Conservation (phyloP, 2,888 invertebrate genomes). For the Drymonia ruficornis region DNA sequence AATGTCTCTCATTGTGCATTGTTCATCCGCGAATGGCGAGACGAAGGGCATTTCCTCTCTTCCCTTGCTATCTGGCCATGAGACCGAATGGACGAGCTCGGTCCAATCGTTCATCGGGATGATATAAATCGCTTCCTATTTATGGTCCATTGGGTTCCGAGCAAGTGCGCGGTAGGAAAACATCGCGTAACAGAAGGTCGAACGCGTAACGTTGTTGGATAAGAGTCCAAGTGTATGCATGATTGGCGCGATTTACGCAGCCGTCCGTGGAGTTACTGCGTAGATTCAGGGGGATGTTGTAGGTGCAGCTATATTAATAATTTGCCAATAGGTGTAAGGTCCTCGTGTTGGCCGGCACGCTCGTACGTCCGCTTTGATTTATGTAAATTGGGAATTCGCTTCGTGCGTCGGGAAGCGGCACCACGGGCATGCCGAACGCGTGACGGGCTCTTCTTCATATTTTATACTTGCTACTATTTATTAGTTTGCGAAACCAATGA, state of each 20-base stretch:
- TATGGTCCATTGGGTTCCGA: constrained; percentile 28
- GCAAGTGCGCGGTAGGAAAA: constrained; percentile 28
- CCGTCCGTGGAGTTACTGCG: constrained; percentile 19
- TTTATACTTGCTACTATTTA: constrained; percentile 28
- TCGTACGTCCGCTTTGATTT: constrained; percentile 57
- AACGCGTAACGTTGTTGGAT: background rate
- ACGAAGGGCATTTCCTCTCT: constrained; percentile 78
- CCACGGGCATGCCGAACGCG: constrained; percentile 37
- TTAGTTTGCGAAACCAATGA: constrained; percentile 26
- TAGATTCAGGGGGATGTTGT: constrained; percentile 24
- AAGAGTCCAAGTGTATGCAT: constrained; percentile 11
- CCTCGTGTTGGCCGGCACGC: constrained; percentile 42
- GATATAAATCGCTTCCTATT: constrained; percentile 44
- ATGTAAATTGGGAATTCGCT: constrained; percentile 62
- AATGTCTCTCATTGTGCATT: constrained; percentile 76
- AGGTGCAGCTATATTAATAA: constrained; percentile 45
- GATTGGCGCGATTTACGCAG: constrained; percentile 23
- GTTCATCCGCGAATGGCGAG: constrained; percentile 61
- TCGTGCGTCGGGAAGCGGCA: constrained; percentile 48
- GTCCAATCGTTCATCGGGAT: constrained; percentile 40
- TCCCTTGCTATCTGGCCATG: constrained; percentile 63
- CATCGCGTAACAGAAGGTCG: constrained; percentile 20
- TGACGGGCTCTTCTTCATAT: constrained; percentile 41
- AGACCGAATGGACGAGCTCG: constrained; percentile 51
- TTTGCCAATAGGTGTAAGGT: constrained; percentile 52